Evolutionary conservation across 2,797 vertebrate species (phyloP).

Genomic region (Chanos chanos): DNA sequence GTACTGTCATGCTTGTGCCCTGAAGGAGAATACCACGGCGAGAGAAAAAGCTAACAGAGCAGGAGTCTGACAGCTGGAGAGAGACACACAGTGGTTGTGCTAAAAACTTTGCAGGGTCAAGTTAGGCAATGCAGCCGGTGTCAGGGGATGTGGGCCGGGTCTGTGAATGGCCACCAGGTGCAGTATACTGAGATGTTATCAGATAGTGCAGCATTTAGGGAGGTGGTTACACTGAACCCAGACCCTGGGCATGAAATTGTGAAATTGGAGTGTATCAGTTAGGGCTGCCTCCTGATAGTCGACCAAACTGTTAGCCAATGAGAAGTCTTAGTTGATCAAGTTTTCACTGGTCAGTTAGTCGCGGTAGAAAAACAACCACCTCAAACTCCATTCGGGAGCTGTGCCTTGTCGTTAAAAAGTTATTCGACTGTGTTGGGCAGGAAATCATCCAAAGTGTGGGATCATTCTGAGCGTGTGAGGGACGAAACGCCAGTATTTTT

Average conservation of each 20-base stretch:
- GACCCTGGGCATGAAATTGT: not conserved
- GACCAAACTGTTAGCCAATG: no score
- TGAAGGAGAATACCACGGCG: not conserved
- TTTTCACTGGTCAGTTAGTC: no score
- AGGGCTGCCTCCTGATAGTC: no score
- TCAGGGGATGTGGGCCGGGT: conserved; percentile 8
- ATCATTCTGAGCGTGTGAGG: no score
- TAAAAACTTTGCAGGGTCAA: not conserved
- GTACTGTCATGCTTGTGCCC: no score
- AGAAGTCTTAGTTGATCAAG: no score
- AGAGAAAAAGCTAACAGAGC: not conserved
- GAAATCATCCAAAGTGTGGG: no score
- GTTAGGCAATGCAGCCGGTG: conserved; percentile 16
- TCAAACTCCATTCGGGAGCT: no score
- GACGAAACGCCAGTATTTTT: no score
- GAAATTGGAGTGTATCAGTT: not conserved
- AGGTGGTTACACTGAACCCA: not conserved
- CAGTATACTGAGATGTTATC: conserved; percentile 6
- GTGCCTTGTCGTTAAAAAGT: no score
- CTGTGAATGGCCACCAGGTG: not conserved
- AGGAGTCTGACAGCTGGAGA: conserved; percentile 6
- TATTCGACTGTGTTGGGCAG: no score
- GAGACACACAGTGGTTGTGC: not conserved
- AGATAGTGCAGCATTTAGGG: conserved; percentile 6
- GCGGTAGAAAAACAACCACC: no score